These are phyloP conservation scores for Perccottus glenii DNA, from an alignment of 2,113 vertebrate genomes.

Conservation along the genomic window DNA sequence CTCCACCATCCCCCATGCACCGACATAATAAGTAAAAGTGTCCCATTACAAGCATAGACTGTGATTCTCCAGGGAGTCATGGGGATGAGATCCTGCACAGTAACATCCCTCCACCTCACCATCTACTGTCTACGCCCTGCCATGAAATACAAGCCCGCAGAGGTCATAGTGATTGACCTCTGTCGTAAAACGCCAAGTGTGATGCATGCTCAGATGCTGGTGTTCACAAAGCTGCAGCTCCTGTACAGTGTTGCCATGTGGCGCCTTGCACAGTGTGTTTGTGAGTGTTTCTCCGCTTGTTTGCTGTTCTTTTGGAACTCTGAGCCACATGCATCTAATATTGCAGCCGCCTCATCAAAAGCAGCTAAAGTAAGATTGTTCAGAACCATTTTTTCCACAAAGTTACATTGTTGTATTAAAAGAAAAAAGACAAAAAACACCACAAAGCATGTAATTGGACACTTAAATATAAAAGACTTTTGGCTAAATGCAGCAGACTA, in stretches of 20 bases:
- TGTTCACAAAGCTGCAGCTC: slow-evolving; percentile 30
- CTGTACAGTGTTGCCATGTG: slow-evolving; percentile 13
- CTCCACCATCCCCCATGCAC: neutral
- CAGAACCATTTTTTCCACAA: too few species aligned
- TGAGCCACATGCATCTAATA: slow-evolving; percentile 41
- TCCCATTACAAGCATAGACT: slow-evolving; percentile 56
- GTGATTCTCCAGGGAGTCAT: slow-evolving; percentile 40
- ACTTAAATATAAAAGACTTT: too few species aligned
- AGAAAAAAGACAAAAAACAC: slow-evolving; percentile 17
- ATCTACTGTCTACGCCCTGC: slow-evolving; percentile 41
- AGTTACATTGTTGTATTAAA: neutral
- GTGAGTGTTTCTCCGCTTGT: slow-evolving; percentile 45
- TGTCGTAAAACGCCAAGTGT: slow-evolving; percentile 60
- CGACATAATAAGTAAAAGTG: slow-evolving; percentile 60
- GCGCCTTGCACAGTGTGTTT: slow-evolving; percentile 34
- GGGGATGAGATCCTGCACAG: slow-evolving; percentile 55
- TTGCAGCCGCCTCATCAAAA: slow-evolving; percentile 5
- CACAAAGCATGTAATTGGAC: too few species aligned
- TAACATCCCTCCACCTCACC: slow-evolving; percentile 44
- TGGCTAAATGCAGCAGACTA: too few species aligned
- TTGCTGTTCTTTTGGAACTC: slow-evolving; percentile 47
- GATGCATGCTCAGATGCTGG: slow-evolving; percentile 49
- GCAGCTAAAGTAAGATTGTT: too few species aligned
- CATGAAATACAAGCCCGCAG: slow-evolving; percentile 60
- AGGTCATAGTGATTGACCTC: slow-evolving; percentile 68